Evolutionary conservation across 2,797 vertebrate genomes (phyloP), one percentile per base, ranked within the genome.

Genomic region (Molothrus aeneus): DNA sequence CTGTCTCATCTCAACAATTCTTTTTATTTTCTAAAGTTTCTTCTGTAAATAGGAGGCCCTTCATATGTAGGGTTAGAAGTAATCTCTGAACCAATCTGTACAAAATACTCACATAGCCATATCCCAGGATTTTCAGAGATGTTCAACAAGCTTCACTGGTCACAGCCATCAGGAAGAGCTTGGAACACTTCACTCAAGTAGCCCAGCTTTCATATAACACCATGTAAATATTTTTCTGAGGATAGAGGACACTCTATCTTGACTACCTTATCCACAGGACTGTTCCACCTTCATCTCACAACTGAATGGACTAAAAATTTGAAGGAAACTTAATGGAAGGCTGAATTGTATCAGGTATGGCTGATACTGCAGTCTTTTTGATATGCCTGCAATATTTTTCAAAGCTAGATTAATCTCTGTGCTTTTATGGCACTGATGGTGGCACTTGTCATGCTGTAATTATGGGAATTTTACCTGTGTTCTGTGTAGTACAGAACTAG

Each of bases 181-280:
- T 65, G 69, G 51, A 85, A 59, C 47, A 48, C 56, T 68, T 60
- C 66, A 51, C 29, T 71, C 29, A 68, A 45, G 42, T 38, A 92
- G 54, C 65, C 36, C 51, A 78, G 54, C 47, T 75, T 80, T 83
- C 70, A 54, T 66, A 29, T 0, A 1, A 60, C 34, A 90, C 29
- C 28, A 69, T 81, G 66, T 59, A 93, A 82, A 94, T 92, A 69
- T 63, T 94, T 93, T 92, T 91, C 86, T 86, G 90, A 92, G 85
- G 59, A 65, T 15, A 92, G 42, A 66, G 38, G 36, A 92, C 47
- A 79, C 22, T 1, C 18, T 81, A 34, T 78, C 73, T 93, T 93
- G 59, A 86, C 92, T 71, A 47, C 60, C 42, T 47, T 81, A 65
- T 75, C 66, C 1, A 4, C 40, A 60, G 77, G 48, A 90, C 73